A percentile compares a stretch with the other conserved stretches of the same genome.
These are phyloP conservation scores for Reticulitermes speratus DNA, from an alignment of 1,140 invertebrate species.

Conservation along the genomic window DNA sequence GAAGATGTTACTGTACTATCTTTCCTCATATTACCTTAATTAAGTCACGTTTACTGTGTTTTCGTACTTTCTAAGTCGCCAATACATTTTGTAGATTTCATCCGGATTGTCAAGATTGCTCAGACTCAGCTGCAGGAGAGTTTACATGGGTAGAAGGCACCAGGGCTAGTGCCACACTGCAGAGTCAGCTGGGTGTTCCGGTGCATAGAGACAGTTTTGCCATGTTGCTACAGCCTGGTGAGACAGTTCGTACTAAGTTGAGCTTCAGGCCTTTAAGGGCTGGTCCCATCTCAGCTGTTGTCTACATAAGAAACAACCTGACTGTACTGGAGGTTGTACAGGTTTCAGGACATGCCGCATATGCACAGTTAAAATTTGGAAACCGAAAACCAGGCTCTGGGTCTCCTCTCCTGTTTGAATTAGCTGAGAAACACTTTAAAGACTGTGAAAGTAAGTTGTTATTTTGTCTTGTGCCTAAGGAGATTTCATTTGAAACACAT, in stretches of 20 bases:
- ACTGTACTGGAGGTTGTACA: slow-evolving; percentile 86
- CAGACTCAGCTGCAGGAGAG: slow-evolving; percentile 44
- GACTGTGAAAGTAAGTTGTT: slow-evolving; percentile 69
- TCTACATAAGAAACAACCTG: slow-evolving; percentile 79
- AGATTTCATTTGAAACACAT: background rate
- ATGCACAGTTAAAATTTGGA: slow-evolving; percentile 87
- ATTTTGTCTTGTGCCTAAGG: background rate
- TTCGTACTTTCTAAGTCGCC: no score
- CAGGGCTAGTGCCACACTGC: background rate
- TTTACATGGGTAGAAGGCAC: slow-evolving; percentile 41
- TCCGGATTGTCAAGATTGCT: slow-evolving; percentile 44
- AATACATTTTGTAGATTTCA: slow-evolving; percentile 40
- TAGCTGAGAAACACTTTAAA: slow-evolving; percentile 78
- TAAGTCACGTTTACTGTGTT: no score
- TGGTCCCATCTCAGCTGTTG: slow-evolving; percentile 45
- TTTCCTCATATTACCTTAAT: no score
- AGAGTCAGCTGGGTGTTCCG: slow-evolving; percentile 11
- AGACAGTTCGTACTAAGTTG: slow-evolving; percentile 47
- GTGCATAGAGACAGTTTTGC: slow-evolving; percentile 24
- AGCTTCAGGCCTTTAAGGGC: slow-evolving; percentile 47
- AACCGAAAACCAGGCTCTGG: slow-evolving; percentile 78
- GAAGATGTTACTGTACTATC: no score
- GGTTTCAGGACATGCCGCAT: slow-evolving; percentile 77
- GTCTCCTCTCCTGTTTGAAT: slow-evolving; percentile 77
- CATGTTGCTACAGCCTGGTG: slow-evolving; percentile 49